Percentiles rank a stretch among this genome's conserved stretches.
Conservation (phyloP, 2,113 vertebrate species). For the Drymodes brunneopygia region DNA sequence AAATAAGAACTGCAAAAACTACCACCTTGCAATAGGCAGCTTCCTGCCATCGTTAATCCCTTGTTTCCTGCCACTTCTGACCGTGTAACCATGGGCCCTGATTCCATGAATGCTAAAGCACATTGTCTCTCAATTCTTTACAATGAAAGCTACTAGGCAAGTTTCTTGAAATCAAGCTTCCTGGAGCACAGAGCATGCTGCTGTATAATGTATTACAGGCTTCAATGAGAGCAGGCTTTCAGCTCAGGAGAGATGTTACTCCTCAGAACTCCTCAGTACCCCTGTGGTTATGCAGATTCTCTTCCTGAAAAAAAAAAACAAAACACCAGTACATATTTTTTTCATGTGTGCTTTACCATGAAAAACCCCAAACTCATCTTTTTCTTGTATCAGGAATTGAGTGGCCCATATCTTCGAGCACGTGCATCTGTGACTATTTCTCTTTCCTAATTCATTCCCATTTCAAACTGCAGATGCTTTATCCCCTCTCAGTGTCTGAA, state of each 20-base stretch:
- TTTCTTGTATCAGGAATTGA: background rate
- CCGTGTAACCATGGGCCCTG: fast-evolving
- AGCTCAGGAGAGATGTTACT: background rate
- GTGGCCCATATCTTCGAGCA: background rate
- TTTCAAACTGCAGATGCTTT: background rate
- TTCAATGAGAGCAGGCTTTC: background rate
- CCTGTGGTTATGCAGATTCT: background rate
- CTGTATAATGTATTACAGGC: background rate
- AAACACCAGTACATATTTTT: background rate
- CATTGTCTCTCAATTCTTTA: background rate
- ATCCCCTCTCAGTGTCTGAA: background rate
- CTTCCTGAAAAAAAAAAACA: background rate
- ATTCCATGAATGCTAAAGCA: background rate
- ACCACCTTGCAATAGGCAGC: background rate
- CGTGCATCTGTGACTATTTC: background rate
- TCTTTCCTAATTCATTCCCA: background rate
- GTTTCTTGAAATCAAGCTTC: background rate
- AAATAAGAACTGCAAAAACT: background rate
- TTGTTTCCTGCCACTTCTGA: background rate
- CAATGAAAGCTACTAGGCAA: background rate
- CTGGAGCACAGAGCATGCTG: background rate
- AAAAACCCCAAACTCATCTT: background rate
- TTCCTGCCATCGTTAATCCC: background rate
- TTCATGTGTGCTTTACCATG: background rate
- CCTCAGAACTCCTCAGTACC: background rate